A percentile compares a stretch with the other conserved stretches of the same genome.
Conservation (phyloP, 1,140 invertebrate genomes). For the Melanaphis sacchari region DNA sequence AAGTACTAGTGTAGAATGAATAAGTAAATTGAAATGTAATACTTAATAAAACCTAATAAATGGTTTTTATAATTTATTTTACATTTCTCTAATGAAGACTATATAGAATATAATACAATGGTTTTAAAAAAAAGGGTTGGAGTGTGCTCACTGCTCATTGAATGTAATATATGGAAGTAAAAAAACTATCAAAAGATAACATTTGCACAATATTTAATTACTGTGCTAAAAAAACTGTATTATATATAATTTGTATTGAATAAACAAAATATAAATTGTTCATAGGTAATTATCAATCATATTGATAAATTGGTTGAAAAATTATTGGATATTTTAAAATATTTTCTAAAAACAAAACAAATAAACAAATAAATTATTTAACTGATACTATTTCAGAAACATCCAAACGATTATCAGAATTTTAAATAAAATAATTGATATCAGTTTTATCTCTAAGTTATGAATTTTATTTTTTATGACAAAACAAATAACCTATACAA, state of each 20-base stretch:
- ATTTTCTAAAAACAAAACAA: background rate
- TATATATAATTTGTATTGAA: background rate
- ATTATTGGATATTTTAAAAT: background rate
- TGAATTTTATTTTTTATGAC: background rate
- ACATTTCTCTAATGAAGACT: too few relatives aligned
- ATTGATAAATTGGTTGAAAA: background rate
- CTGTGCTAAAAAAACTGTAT: background rate
- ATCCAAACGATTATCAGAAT: background rate
- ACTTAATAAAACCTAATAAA: too few relatives aligned
- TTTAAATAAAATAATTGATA: background rate
- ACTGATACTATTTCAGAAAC: background rate
- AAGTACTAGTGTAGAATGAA: too few relatives aligned
- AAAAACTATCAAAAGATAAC: background rate
- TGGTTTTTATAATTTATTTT: too few relatives aligned
- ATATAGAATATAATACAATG: too few relatives aligned
- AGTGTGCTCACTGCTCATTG: background rate
- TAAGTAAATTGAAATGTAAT: too few relatives aligned
- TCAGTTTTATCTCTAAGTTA: background rate
- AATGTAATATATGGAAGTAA: background rate
- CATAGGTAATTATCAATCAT: background rate
- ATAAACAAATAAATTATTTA: background rate
- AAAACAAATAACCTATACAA: background rate
- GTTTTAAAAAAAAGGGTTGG: too few relatives aligned
- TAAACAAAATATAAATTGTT: background rate
- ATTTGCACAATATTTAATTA: background rate